Evolutionary conservation across 2,113 vertebrate genomes (phyloP).

Genomic region (Paraplagusia blochii): DNA sequence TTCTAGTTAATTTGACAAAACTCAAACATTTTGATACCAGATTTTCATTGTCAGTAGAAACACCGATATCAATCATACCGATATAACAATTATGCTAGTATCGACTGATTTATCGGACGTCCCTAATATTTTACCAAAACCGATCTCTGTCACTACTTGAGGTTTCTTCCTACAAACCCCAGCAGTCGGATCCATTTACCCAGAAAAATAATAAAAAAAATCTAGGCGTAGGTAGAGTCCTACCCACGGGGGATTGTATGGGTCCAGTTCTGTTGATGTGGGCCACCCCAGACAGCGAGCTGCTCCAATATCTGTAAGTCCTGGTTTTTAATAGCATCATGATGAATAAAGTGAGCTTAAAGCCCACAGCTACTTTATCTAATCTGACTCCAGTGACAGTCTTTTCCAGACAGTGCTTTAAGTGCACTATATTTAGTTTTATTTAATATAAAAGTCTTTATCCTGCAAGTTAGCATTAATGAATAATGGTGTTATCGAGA

Average conservation of each 20-base stretch:
- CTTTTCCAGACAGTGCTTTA: constrained; percentile 2
- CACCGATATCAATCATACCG: too few relatives aligned
- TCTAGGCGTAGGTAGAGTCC: too few relatives aligned
- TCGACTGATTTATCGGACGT: too few relatives aligned
- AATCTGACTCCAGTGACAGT: constrained; percentile 1
- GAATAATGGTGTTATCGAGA: background rate
- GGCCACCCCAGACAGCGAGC: background rate
- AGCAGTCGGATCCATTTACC: too few relatives aligned
- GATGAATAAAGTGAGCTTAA: constrained; percentile 1
- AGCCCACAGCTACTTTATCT: constrained; percentile 5
- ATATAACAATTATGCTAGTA: too few relatives aligned
- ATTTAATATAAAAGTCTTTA: background rate
- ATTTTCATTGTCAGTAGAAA: too few relatives aligned
- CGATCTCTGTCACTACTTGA: too few relatives aligned
- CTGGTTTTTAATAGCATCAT: background rate
- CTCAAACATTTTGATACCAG: too few relatives aligned
- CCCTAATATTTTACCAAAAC: too few relatives aligned
- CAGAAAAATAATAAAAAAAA: too few relatives aligned
- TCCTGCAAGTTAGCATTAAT: background rate
- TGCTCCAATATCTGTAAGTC: background rate
- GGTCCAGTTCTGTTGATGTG: background rate
- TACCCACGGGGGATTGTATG: background rate
- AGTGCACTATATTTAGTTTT: background rate
- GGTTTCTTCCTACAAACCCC: too few relatives aligned
- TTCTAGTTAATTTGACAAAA: too few relatives aligned